A percentile compares a stretch with the other conserved stretches of the same genome.
phyloP scores from a whole-genome alignment of 2,797 vertebrate genomes.

The Phoebastria nigripes region DNA sequence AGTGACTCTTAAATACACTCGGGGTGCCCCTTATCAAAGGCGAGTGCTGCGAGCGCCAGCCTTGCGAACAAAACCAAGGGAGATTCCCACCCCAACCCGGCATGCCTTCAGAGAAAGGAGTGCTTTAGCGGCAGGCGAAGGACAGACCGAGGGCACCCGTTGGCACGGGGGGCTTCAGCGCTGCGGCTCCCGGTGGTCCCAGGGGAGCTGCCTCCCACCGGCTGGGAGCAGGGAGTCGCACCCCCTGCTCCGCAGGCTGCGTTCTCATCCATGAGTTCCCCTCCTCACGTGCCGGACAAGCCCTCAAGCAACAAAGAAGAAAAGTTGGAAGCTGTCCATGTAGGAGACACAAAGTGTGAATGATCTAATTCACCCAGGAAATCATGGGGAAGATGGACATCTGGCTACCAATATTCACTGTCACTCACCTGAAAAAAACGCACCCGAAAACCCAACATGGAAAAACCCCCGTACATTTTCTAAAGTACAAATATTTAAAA shows the following conservation, averaged over 20 bases:
- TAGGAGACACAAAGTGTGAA: neutral
- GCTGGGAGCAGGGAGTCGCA: neutral
- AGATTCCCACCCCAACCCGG: neutral
- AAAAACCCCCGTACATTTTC: neutral
- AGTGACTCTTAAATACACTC: neutral
- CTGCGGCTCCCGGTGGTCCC: neutral
- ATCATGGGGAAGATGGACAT: neutral
- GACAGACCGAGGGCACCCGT: accelerated
- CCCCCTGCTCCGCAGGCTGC: neutral
- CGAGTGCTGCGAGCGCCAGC: neutral
- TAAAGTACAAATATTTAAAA: neutral
- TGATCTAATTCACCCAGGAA: neutral
- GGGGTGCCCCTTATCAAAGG: neutral
- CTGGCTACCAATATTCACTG: neutral
- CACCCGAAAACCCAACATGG: neutral
- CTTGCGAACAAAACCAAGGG: neutral
- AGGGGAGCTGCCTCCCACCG: neutral
- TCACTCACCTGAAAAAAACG: neutral
- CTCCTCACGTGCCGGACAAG: accelerated
- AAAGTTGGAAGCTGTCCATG: neutral
- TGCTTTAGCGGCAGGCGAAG: neutral
- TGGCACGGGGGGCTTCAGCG: accelerated
- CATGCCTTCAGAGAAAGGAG: neutral
- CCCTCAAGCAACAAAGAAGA: neutral
- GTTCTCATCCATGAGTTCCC: accelerated